phyloP scores from a whole-genome alignment of 2,113 vertebrate species.

The Chionodraco myersi region DNA sequence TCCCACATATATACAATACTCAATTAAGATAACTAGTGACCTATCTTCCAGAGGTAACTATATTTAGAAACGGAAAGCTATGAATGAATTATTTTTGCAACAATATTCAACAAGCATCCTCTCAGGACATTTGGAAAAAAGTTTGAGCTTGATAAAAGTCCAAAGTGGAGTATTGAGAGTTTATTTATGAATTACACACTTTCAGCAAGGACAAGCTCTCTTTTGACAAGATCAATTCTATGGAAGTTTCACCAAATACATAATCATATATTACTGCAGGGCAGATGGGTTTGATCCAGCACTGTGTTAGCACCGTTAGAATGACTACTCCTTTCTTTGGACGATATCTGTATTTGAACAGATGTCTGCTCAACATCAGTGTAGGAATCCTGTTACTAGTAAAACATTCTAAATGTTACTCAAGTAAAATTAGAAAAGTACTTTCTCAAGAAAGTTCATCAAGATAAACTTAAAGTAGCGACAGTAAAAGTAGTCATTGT shows the following conservation, averaged over 20 bases:
- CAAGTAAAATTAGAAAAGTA: too few species aligned
- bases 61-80: background rate
- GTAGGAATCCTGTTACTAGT: too few species aligned
- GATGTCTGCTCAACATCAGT: background rate
- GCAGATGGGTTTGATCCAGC: background rate
- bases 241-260: background rate
- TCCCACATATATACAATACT: background rate
- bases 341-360: background rate
- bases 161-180: background rate
- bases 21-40: too few species aligned
- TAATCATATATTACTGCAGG: background rate
- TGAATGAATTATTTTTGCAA: background rate
- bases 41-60: too few species aligned
- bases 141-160: background rate
- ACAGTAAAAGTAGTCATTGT: too few species aligned
- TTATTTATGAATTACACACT: background rate
- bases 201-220: background rate
- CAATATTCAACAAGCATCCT: background rate
- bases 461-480: too few species aligned
- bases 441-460: too few species aligned
- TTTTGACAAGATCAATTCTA: background rate
- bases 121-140: background rate
- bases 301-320: background rate
- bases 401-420: too few species aligned
- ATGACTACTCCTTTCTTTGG: background rate